Evolutionary conservation across 2,888 invertebrate genomes (phyloP).

Genomic region (Lottia scabra): DNA sequence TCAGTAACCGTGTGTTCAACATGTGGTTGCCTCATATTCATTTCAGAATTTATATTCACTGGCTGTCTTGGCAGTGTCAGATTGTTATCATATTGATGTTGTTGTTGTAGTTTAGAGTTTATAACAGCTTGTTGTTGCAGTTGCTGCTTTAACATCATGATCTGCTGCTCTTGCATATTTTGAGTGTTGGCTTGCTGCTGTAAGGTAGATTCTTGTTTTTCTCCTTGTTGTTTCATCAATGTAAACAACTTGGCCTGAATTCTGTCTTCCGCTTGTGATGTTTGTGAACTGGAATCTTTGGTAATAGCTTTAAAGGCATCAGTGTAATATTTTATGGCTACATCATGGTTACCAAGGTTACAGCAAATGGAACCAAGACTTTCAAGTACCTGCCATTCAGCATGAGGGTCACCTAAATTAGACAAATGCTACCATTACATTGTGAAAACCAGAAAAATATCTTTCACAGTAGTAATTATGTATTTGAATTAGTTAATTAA

Average conservation of each 20-base stretch:
- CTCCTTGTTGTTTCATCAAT: neutral
- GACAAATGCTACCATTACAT: neutral
- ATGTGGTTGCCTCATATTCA: too few relatives aligned
- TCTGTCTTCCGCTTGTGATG: neutral
- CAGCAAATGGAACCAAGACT: constrained; percentile 45
- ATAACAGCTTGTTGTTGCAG: neutral
- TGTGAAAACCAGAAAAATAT: neutral
- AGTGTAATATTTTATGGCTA: constrained; percentile 36
- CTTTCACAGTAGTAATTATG: too few relatives aligned
- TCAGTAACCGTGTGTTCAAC: too few relatives aligned
- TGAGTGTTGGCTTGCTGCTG: neutral
- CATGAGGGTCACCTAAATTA: constrained; percentile 41
- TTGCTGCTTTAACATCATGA: neutral
- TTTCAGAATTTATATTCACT: too few relatives aligned
- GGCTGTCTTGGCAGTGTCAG: too few relatives aligned
- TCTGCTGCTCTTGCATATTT: neutral
- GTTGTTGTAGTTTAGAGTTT: neutral
- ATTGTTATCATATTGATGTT: neutral
- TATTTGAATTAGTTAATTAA: too few relatives aligned
- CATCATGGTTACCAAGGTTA: constrained; percentile 29
- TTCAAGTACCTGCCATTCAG: constrained; percentile 51
- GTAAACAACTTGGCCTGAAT: constrained; percentile 9
- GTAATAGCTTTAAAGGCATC: constrained; percentile 28
- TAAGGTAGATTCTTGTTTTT: neutral
- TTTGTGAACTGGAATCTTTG: neutral